A percentile compares a stretch with the other conserved stretches of the same genome.
Evolutionary conservation across 2,113 vertebrate genomes (phyloP).

Genomic region (Pituophis catenifer): DNA sequence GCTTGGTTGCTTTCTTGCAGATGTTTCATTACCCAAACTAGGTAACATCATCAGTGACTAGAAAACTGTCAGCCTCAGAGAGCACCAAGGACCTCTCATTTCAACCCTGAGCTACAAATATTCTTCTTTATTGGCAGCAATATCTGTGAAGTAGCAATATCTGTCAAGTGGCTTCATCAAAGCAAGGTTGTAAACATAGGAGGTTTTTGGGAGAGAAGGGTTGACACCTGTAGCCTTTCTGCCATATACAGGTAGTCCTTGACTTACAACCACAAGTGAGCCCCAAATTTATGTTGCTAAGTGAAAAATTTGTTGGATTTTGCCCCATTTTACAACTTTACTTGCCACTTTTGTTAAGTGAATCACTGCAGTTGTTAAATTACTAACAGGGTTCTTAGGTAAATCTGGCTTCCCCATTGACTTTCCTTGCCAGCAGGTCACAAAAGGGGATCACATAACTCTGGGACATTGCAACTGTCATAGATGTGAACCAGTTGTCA

Average conservation of each 20-base stretch:
- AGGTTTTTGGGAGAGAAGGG: background rate
- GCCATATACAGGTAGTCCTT: background rate
- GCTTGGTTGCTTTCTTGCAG: background rate
- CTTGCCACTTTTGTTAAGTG: no score
- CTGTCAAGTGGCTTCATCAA: background rate
- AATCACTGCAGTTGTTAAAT: no score
- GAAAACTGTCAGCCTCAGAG: background rate
- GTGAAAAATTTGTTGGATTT: no score
- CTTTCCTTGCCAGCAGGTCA: no score
- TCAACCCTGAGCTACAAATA: background rate
- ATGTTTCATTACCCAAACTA: background rate
- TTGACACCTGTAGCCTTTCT: background rate
- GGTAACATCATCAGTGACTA: background rate
- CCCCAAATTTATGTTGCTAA: no score
- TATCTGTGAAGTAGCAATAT: background rate
- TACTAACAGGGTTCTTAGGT: no score
- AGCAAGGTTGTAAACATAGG: background rate
- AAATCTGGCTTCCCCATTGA: no score
- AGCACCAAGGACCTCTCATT: background rate
- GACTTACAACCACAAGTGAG: no score
- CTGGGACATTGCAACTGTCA: no score
- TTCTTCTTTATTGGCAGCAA: background rate
- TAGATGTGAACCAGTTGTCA: no score
- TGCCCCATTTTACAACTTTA: no score
- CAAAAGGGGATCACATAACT: no score